Percentiles rank a stretch among this genome's conserved stretches.
Evolutionary conservation across 2,888 invertebrate genomes (phyloP).

Genomic region (Callyntrura sp.): DNA sequence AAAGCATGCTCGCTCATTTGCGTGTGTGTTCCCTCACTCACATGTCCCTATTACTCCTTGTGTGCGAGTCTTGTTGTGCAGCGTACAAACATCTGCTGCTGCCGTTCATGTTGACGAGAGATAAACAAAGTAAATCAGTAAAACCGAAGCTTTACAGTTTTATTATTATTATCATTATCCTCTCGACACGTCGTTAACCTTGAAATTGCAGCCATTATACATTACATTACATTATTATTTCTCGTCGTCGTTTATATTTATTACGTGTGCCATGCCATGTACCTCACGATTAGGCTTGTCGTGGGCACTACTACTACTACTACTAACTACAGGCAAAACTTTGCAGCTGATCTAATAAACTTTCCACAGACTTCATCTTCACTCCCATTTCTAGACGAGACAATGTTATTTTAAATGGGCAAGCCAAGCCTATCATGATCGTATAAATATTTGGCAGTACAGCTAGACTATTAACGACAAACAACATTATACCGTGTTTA

Average conservation of each 20-base stretch:
- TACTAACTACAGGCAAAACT: not conserved
- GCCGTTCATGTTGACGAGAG: too few relatives aligned
- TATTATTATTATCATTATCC: slow-evolving; percentile 43
- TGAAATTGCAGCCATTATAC: slow-evolving; percentile 39
- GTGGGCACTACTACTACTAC: not conserved
- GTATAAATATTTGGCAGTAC: too few relatives aligned
- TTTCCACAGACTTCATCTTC: too few relatives aligned
- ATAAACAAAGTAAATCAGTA: slow-evolving; percentile 49
- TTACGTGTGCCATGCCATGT: not conserved
- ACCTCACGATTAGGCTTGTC: not conserved
- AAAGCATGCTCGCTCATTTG: too few relatives aligned
- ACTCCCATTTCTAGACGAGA: too few relatives aligned
- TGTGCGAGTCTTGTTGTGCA: not conserved
- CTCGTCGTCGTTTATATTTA: not conserved
- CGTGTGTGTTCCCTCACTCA: too few relatives aligned
- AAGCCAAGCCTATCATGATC: too few relatives aligned
- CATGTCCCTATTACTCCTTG: too few relatives aligned
- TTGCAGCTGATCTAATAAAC: too few relatives aligned
- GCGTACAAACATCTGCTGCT: not conserved
- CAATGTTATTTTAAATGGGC: slow-evolving; percentile 16
- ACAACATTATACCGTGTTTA: slow-evolving; percentile 21
- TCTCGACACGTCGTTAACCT: slow-evolving; percentile 64
- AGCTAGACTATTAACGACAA: too few relatives aligned
- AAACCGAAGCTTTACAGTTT: slow-evolving; percentile 52
- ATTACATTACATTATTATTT: not conserved